Evolutionary conservation across 2,888 invertebrate species (phyloP), one percentile per base, ranked within the genome.

Genomic region (Phoenoteleia sp.): DNA sequence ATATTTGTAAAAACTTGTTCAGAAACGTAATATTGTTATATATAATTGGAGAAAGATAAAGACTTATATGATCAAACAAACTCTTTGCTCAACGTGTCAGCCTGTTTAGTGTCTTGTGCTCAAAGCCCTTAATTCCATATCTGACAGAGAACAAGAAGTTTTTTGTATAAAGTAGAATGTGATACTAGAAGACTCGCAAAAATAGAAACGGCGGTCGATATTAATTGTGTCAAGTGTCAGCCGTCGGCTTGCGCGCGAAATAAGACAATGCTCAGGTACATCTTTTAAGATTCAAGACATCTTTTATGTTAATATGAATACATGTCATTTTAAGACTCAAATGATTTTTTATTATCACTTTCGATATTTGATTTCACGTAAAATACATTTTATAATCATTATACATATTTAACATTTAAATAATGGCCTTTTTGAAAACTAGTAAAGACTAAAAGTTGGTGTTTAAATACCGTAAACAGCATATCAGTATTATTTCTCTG

Each of bases 121-220:
- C 33, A 33, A 33, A 49, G 23, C 23, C 6, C 23, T 29, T 56
- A 29, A 33, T 33, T 56, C 19, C 56, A 56, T 19, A 56, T 29
- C 25, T 56, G 19, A 33, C 11, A 33, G 11, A 19, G 49, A 49
- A 49, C 23, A 49, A 56, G 52, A 23, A 36, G 42, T 60, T 36
- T 36, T 60, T 60, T 42, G 15, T 21, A 21, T 66, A 66, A 66
- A 66, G 5, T 23, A 77, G 27, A 60, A 36, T 29, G 19, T 54
- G 71, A 66, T 49, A 36, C 49, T 21, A 49, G 69, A 81, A 62
- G 84, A 82, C 88, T 84, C 87, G 88, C 90, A 91, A 91, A 93
- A 93, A 93, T 92, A 93, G 92, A 93, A 92, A 92, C 81, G 49
- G 52, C 89, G 92, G 88, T 93, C 92, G 91, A 93, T 93, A 92